A percentile compares a stretch with the other conserved stretches of the same genome.
phyloP scores from a whole-genome alignment of 2,113 vertebrate genomes.

The Aix galericulata region DNA sequence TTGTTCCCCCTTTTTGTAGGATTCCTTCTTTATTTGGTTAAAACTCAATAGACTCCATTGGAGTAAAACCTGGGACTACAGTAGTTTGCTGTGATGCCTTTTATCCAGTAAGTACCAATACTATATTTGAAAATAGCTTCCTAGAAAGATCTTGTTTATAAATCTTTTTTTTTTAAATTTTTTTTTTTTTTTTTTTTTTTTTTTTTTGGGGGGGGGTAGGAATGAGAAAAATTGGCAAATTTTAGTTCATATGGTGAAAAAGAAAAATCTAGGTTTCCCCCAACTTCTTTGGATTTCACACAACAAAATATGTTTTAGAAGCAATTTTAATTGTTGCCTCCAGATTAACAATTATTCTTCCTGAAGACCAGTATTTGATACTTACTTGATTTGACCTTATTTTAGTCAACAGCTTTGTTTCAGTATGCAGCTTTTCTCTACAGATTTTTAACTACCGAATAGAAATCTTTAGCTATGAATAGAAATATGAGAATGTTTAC shows the following conservation, averaged over 20 bases:
- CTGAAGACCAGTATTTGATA: neutral
- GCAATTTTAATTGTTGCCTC: neutral
- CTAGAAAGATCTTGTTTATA: neutral
- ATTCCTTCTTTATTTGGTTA: neutral
- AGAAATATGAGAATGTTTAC: neutral
- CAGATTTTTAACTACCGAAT: neutral
- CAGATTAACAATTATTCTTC: neutral
- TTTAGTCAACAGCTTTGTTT: neutral
- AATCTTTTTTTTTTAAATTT: neutral
- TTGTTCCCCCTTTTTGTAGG: neutral
- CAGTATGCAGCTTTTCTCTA: neutral
- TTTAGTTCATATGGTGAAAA: neutral
- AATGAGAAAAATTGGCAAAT: neutral
- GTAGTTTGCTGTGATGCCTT: neutral
- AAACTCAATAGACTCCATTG: neutral
- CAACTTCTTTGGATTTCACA: neutral
- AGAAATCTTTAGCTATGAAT: neutral
- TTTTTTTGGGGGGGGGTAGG: no score
- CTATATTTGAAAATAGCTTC: neutral
- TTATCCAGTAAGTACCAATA: rapidly evolving
- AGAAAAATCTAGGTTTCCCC: neutral
- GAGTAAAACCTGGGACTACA: neutral
- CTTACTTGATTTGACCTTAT: neutral
- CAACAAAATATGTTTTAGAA: neutral
- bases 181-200: neutral